Base-by-base conservation (phyloP, 2,797 vertebrate species). In the Clarias laeviceps region DNA sequence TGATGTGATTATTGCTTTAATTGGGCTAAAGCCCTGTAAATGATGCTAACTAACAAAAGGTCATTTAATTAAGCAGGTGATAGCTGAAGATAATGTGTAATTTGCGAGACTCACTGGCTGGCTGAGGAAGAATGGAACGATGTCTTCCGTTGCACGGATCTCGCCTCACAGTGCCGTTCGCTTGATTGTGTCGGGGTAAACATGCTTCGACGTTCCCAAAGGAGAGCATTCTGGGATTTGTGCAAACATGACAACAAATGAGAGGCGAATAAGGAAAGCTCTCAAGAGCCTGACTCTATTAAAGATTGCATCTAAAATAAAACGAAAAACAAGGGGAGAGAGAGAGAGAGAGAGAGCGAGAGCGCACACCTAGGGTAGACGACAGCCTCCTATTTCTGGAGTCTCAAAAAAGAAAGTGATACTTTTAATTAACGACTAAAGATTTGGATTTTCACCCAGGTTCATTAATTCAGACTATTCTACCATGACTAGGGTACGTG, bases 41-140 rank as follows among this genome's bases (percentile, higher is more conserved):
- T 74, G 85, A 88, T 85, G 85, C 86, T 88, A 85, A 86, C 87
- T 85, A 90, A 90, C 88, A 89, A 91, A 90, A 89, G 90, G 90
- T 89, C 88, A 89, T 89, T 90, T 91, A 90, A 91, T 91, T 91
- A 91, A 89, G 85, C 61, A 90, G 87, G 87, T 89, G 87, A 88
- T 85, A 86, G 87, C 84, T 86, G 86, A 83, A 88, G 88, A 90
- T 90, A 87, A 88, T 89, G 84, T 79, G 69, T 86, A 87, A 87
- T 89, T 87, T 87, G 86, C 86, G 70, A 69, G 79, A 87, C 84
- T 78, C 73, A 17, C 50, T 65, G 79, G 57, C 72, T 32, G 84
- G 76, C 83, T 83, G 57, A 73, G 77, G 61, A 85, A 68, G 80
- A 82, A 78, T 11, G 72, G 76, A 79, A 72, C 79, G 56, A 20